phyloP scores from a whole-genome alignment of 2,113 vertebrate genomes.

The Neolamprologus sp. region DNA sequence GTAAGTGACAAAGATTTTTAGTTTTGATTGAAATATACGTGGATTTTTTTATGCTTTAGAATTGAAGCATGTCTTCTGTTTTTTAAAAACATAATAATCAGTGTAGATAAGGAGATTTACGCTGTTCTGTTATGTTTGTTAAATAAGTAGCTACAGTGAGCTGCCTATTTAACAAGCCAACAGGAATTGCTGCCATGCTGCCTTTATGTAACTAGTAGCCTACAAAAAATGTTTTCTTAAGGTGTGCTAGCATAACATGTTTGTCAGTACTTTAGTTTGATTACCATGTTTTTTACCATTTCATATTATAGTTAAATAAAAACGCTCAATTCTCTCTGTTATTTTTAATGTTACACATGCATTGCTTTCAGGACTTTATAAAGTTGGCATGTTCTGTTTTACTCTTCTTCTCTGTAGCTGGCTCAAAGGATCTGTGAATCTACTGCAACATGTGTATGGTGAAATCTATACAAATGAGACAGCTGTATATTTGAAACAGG shows the following conservation, averaged over 20 bases:
- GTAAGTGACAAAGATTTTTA: slow-evolving; percentile 12
- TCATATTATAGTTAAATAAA: not conserved
- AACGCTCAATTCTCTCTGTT: not conserved
- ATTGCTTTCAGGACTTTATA: not conserved
- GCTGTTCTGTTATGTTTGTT: not conserved
- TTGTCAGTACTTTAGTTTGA: not conserved
- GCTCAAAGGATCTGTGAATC: slow-evolving; percentile 55
- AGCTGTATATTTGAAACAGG: slow-evolving; percentile 1
- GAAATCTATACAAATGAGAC: not conserved
- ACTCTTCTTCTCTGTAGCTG: slow-evolving; percentile 16
- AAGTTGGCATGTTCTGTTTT: not conserved
- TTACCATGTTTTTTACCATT: not conserved
- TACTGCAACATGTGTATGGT: slow-evolving; percentile 51
- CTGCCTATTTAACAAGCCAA: not conserved
- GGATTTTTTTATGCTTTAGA: not conserved
- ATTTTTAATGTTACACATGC: not conserved
- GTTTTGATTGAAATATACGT: not conserved
- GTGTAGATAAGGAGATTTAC: not conserved
- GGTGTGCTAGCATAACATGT: not conserved
- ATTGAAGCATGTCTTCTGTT: not conserved
- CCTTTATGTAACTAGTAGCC: not conserved
- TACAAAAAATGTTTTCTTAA: not conserved
- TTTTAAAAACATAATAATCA: not conserved
- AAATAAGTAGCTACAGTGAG: not conserved
- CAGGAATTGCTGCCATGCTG: not conserved